Percentiles rank a stretch among this genome's conserved stretches.
phyloP scores from a whole-genome alignment of 2,888 invertebrate genomes.

The Meteorus cinctellus region DNA sequence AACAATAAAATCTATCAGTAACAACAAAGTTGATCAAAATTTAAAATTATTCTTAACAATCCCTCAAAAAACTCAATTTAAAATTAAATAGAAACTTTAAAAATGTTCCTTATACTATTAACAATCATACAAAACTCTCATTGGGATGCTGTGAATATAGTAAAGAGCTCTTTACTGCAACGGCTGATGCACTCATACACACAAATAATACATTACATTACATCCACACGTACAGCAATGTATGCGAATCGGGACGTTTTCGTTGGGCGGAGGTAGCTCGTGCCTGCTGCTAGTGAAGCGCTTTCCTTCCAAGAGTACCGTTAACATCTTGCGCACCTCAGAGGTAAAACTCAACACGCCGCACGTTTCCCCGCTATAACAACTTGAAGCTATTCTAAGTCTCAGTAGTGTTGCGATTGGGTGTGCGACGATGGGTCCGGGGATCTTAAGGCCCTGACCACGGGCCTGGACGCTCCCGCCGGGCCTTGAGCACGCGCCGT shows the following conservation, averaged over 20 bases:
- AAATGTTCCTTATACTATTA: too few relatives aligned
- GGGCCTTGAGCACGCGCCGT: conserved; percentile 58
- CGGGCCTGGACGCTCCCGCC: conserved; percentile 54
- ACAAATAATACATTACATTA: too few relatives aligned
- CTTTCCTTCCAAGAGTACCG: conserved; percentile 57
- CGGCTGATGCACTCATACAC: too few relatives aligned
- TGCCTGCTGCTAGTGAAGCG: conserved; percentile 46
- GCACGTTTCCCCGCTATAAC: conserved; percentile 13
- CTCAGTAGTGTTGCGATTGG: conserved; percentile 12
- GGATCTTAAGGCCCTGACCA: conserved; percentile 50
- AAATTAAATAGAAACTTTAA: too few relatives aligned
- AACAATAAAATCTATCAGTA: too few relatives aligned
- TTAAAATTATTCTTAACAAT: too few relatives aligned
- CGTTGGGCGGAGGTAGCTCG: conserved; percentile 53
- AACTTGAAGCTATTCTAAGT: not conserved
- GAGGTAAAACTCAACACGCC: conserved; percentile 31
- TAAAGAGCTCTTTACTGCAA: not conserved
- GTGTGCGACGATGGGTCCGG: conserved; percentile 46
- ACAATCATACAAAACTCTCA: too few relatives aligned
- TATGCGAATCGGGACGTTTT: conserved; percentile 39
- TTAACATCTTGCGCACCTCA: conserved; percentile 47
- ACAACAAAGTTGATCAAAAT: too few relatives aligned
- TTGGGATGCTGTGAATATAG: too few relatives aligned
- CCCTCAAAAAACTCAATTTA: too few relatives aligned
- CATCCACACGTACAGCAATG: not conserved